Conservation (phyloP, 2,113 vertebrate species). For the Xiphophorus hellerii region DNA sequence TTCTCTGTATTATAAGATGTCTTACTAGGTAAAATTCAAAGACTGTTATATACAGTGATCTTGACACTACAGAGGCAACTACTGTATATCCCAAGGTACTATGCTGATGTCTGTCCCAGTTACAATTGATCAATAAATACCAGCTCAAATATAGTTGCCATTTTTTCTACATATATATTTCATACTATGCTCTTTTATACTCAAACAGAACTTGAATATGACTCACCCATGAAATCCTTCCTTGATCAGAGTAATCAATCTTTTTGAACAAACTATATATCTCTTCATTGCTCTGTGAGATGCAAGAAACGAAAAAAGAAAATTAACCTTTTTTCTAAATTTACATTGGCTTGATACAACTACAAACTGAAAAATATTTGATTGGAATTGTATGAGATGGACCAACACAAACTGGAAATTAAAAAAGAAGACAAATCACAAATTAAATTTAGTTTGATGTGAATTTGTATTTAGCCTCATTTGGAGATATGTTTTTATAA, state of each 20-base stretch:
- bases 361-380: neutral
- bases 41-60: conserved; percentile 1
- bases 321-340: neutral
- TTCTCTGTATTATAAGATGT: neutral
- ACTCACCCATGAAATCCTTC: conserved; percentile 80
- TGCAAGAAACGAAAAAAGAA: conserved; percentile 31
- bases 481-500: no score
- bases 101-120: neutral
- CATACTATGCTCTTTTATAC: conserved; percentile 19
- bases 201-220: conserved; percentile 20
- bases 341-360: no score
- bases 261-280: conserved; percentile 82
- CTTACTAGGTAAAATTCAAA: neutral
- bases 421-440: no score
- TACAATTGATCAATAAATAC: conserved; percentile 16
- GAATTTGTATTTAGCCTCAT: no score
- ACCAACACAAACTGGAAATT: no score
- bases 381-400: neutral
- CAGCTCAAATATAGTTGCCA: neutral
- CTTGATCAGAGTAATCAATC: conserved; percentile 78
- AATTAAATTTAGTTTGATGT: no score
- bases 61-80: neutral
- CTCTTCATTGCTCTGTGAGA: conserved; percentile 79
- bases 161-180: neutral
- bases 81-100: neutral